Base-by-base conservation (phyloP, 2,888 invertebrate species). In the Callimorpha dominula region DNA sequence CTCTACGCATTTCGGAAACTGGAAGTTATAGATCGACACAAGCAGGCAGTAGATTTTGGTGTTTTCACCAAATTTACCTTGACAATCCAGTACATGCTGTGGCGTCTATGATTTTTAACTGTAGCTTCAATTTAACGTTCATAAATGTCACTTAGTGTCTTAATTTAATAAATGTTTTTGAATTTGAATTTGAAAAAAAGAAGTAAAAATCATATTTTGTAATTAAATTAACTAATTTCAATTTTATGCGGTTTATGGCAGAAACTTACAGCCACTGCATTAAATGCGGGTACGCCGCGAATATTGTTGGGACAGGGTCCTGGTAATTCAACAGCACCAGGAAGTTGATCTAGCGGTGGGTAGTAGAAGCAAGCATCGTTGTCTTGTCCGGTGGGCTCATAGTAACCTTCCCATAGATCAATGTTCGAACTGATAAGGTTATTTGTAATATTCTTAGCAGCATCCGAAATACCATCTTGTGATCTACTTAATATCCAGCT, bases 401-500 rank as follows among this genome's bases (percentile, higher is more conserved):
- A 95, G 81, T 94, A 94, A 0, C 83, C 80, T 54, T 88, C 87
- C 75, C 89, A 91, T 4, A 95, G 88, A 62, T 93, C 92, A 0
- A 75, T 74, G 52, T 90, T 91, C 0, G 74, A 72, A 7, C 64
- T 73, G 5, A 94, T 90, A 4, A 91, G 71, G 7, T 71, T 65
- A 54, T 89, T 70, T 20, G 94, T 91, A 12, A 70, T 77, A 0
- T 70, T 68, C 17, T 81, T 85, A 0, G 91, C 90, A 1, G 78
- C 74, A 8, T 74, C 54, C 0, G 93, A 90, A 0, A 94, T 84
- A 4, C 90, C 90, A 0, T 68, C 57, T 4, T 87, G 88, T 8
- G 86, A 82, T 72, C 90, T 87, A 77, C 92, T 90, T 0, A 94
- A 86, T 74, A 93, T 93, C 94, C 94, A 95, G 78, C 94, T 94